phyloP scores from a whole-genome alignment of 2,797 vertebrate species.

The Sitta carolinensis region DNA sequence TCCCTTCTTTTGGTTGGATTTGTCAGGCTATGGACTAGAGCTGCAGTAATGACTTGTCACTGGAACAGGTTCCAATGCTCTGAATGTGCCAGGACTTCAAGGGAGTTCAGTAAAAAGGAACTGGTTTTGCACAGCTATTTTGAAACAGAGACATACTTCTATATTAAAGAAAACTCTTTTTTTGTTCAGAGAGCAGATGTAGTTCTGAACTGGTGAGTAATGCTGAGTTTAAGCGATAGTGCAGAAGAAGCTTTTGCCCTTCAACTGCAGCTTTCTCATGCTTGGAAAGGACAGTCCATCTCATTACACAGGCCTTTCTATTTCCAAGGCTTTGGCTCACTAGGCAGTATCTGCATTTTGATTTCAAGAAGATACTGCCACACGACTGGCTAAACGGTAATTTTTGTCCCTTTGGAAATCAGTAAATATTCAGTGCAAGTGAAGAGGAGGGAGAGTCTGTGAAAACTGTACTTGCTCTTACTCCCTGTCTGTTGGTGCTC shows the following conservation, averaged over 20 bases:
- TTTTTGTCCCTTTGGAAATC: conserved; percentile 4
- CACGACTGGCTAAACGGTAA: neutral
- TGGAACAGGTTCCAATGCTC: neutral
- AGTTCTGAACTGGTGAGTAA: neutral
- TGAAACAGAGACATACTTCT: neutral
- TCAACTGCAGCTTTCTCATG: neutral
- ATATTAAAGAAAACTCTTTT: neutral
- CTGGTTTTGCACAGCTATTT: neutral
- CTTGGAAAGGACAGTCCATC: neutral
- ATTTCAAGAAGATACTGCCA: neutral
- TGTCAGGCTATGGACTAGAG: neutral
- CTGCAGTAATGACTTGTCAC: neutral
- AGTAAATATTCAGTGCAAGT: neutral
- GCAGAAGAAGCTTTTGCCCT: neutral
- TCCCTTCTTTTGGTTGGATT: neutral
- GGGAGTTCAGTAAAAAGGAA: neutral
- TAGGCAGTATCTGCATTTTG: neutral
- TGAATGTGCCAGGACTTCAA: neutral
- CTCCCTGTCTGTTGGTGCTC: neutral
- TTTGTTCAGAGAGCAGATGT: neutral
- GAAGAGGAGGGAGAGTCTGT: neutral
- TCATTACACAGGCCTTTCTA: neutral
- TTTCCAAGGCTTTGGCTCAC: neutral
- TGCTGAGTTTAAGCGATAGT: neutral
- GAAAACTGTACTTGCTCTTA: neutral